phyloP scores from a whole-genome alignment of 2,797 vertebrate species.

The Lemur catta region DNA sequence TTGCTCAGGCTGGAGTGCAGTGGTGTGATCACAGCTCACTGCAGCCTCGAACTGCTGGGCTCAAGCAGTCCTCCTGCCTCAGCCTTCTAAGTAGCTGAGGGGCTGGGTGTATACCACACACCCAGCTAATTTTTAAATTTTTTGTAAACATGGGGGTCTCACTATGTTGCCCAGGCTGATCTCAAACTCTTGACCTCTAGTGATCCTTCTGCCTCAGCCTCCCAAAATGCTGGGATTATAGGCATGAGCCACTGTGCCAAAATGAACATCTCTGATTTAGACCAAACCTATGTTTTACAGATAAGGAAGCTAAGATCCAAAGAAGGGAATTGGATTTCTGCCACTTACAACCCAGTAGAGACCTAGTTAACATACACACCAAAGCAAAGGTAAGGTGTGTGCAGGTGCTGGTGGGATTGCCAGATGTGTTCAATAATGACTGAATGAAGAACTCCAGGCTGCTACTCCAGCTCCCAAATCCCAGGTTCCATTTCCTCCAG shows the following conservation, averaged over 20 bases:
- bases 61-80: neutral
- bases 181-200: neutral
- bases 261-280: neutral
- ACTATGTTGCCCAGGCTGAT: neutral
- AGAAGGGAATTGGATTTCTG: constrained; percentile 1
- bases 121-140: neutral
- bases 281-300: neutral
- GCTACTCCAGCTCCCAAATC: neutral
- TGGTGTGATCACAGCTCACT: neutral
- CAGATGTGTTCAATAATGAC: neutral
- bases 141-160: neutral
- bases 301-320: neutral
- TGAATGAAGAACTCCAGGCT: neutral
- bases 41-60: neutral
- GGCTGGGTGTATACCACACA: neutral
- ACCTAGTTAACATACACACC: neutral
- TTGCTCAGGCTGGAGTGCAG: neutral
- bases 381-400: neutral
- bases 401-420: neutral
- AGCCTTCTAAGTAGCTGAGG: neutral
- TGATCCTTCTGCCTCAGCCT: neutral
- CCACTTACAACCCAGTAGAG: neutral
- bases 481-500: neutral
- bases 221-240: neutral
- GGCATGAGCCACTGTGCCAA: neutral